Evolutionary conservation across 2,797 vertebrate genomes (phyloP), one percentile per base, ranked within the genome.

Genomic region (Pangasius larnaudii): DNA sequence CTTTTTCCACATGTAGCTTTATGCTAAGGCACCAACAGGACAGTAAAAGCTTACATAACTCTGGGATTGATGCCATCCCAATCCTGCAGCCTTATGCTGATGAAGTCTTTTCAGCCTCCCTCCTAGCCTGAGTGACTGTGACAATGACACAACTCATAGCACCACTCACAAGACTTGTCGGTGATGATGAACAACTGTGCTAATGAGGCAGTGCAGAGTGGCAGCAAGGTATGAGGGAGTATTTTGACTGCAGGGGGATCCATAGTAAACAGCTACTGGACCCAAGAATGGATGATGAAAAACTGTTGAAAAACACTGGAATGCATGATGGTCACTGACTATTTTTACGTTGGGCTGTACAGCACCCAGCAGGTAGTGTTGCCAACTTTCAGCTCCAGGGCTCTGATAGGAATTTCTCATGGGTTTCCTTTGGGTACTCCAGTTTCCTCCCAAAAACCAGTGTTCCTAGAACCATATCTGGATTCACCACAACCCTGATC

Each of bases 151-250:
- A 69, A 69, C n/a, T 53, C 65, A 69, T 69, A 69, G 42, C 42
- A 24, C 39, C 46, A 67, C 82, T 51, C 22, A 69, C 19, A 53
- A 56, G 46, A 84, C 63, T 36, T 56, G 46, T 56, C 82, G 36
- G 19, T 84, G 46, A 30, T 84, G 63, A 84, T 84, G 9, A 69
- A 84, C 5, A 46, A 84, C 30, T 82, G 46, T 69, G 63, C 18
- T 69, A 36, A 67, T 36, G 10, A 36, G 46, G n/a, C 16, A 71
- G 30, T 53, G 24, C 22, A 36, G 36, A 61, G 65, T 69, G 30
- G 30, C 22, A 69, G 65, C 46, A 81, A 42, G 33, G 78, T 39
- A 81, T 81, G 22, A 61, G 56, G 13, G 36, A 61, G 36, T 61
- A 81, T 61, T 42, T 61, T 59, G 79, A 81, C 36, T 59, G 79